These are phyloP conservation scores for Macrotus californicus DNA, from an alignment of 2,113 vertebrate genomes.

Conservation along the genomic window DNA sequence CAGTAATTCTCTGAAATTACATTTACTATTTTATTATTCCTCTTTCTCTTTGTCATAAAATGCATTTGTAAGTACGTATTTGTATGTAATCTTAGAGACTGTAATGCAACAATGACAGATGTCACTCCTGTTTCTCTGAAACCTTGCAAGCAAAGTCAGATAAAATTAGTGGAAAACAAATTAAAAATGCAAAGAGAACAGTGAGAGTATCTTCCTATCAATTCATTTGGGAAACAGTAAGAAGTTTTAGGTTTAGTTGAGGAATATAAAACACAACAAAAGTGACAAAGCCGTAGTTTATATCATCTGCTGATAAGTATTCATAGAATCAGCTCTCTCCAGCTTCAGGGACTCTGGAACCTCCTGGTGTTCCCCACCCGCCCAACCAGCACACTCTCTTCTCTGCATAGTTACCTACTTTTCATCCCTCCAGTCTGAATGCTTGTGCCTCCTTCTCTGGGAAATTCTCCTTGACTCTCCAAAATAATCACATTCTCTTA, in stretches of 20 bases:
- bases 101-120: background rate
- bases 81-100: background rate
- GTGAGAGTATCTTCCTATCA: background rate
- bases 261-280: background rate
- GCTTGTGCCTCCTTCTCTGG: background rate
- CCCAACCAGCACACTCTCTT: background rate
- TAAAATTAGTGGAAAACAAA: background rate
- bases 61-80: background rate
- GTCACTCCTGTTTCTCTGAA: background rate
- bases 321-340: background rate
- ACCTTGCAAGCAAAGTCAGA: background rate
- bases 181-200: background rate
- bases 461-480: background rate
- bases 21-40: background rate
- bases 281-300: background rate
- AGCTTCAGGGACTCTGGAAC: background rate
- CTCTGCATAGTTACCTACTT: background rate
- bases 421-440: background rate
- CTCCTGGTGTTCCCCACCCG: background rate
- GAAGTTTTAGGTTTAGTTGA: background rate
- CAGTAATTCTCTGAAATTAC: background rate
- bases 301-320: background rate
- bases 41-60: constrained; percentile 11
- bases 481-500: background rate
- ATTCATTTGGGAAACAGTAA: constrained; percentile 6